Percentiles rank a stretch among this genome's conserved stretches.
Evolutionary conservation across 2,797 vertebrate genomes (phyloP).

Genomic region (Sus cebifrons): DNA sequence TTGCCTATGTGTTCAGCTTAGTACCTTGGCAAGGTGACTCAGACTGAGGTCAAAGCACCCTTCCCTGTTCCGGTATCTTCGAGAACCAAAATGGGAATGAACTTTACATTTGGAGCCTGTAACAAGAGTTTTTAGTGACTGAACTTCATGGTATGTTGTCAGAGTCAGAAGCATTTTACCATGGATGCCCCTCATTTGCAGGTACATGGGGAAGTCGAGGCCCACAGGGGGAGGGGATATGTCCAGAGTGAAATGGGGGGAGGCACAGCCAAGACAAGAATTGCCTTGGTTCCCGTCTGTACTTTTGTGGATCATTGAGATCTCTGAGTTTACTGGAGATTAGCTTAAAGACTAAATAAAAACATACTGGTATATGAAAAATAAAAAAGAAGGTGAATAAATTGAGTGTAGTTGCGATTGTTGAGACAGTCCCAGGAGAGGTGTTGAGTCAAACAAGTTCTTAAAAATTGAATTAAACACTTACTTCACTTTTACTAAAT

Average conservation of each 20-base stretch:
- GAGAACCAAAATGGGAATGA: background rate
- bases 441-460: slow-evolving; percentile 31
- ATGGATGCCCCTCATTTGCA: background rate
- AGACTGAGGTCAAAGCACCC: slow-evolving; percentile 28
- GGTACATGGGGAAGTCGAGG: background rate
- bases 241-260: background rate
- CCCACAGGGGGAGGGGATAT: background rate
- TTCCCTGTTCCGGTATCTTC: background rate
- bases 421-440: slow-evolving; percentile 24
- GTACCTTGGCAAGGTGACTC: background rate
- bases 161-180: background rate
- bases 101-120: slow-evolving; percentile 14
- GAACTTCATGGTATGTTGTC: background rate
- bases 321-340: slow-evolving; percentile 47
- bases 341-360: slow-evolving; percentile 50
- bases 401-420: background rate
- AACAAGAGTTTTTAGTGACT: slow-evolving; percentile 25
- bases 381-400: slow-evolving; percentile 15
- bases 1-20: background rate
- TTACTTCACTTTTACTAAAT: slow-evolving; percentile 8
- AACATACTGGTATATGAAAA: background rate
- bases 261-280: background rate
- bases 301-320: background rate
- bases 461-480: slow-evolving; percentile 3
- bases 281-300: background rate